phyloP scores from a whole-genome alignment of 2,113 vertebrate species.

The Meleagris gallopavo region DNA sequence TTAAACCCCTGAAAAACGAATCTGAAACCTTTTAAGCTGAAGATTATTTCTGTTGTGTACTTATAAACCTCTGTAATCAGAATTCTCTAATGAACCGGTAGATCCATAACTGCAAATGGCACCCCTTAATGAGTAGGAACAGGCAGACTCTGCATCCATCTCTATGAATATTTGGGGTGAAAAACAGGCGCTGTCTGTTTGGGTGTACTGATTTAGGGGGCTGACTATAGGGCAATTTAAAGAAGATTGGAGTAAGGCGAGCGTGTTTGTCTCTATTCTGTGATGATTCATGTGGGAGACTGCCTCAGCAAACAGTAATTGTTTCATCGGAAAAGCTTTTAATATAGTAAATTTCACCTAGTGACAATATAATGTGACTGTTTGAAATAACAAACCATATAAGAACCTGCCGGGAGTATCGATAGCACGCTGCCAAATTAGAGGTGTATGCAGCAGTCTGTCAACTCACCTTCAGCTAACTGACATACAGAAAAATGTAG shows the following conservation, averaged over 20 bases:
- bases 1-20: neutral
- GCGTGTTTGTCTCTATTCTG: neutral
- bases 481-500: neutral
- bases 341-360: conserved; percentile 13
- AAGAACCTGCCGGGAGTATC: conserved; percentile 26
- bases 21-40: neutral
- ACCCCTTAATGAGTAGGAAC: neutral
- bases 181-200: neutral
- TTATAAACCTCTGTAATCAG: neutral
- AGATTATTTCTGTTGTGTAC: neutral
- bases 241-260: neutral
- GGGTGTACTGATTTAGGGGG: neutral
- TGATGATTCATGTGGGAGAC: neutral
- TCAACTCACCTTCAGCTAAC: neutral
- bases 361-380: conserved; percentile 13
- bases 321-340: conserved; percentile 32
- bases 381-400: conserved; percentile 2
- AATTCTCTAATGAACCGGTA: neutral
- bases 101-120: neutral
- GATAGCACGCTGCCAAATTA: neutral
- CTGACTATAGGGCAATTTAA: neutral
- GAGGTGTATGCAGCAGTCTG: neutral
- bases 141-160: neutral
- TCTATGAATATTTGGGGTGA: neutral
- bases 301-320: conserved; percentile 18